Evolutionary conservation across 37 sponge, comb jelly and placozoan species (phyloP).

Genomic region (Cliona cf. orientalis): DNA sequence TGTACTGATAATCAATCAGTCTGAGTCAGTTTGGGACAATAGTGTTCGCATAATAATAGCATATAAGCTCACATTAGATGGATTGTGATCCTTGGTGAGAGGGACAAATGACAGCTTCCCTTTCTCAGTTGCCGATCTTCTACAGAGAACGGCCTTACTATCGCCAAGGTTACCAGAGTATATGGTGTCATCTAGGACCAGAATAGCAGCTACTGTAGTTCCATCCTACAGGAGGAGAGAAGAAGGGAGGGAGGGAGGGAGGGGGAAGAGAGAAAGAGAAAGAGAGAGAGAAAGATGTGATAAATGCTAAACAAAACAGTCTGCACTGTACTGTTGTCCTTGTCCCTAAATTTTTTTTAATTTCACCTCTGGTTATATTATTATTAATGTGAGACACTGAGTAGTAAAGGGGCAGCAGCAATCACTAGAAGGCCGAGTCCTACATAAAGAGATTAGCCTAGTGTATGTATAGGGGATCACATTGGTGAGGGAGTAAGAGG

Average conservation of each 20-base stretch:
- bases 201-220: constrained; percentile 69
- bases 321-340: neutral
- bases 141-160: constrained; percentile 78
- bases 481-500: too few relatives aligned
- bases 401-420: neutral
- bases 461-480: too few relatives aligned
- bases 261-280: neutral
- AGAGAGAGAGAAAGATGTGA: neutral
- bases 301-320: neutral
- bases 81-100: constrained; percentile 82
- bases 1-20: too few relatives aligned
- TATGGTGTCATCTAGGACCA: constrained; percentile 72
- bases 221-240: constrained; percentile 45
- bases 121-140: constrained; percentile 14
- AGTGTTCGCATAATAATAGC: neutral
- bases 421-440: too few relatives aligned
- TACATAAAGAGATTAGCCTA: too few relatives aligned
- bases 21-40: neutral
- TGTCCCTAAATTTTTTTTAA: too few relatives aligned
- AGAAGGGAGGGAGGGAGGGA: neutral
- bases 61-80: constrained; percentile 48
- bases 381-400: too few relatives aligned
- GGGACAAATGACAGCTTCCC: constrained; percentile 21
- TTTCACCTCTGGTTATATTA: too few relatives aligned
- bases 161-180: constrained; percentile 88